Base-by-base conservation (phyloP, 2,113 vertebrate species). In the Chaetodon auriga region DNA sequence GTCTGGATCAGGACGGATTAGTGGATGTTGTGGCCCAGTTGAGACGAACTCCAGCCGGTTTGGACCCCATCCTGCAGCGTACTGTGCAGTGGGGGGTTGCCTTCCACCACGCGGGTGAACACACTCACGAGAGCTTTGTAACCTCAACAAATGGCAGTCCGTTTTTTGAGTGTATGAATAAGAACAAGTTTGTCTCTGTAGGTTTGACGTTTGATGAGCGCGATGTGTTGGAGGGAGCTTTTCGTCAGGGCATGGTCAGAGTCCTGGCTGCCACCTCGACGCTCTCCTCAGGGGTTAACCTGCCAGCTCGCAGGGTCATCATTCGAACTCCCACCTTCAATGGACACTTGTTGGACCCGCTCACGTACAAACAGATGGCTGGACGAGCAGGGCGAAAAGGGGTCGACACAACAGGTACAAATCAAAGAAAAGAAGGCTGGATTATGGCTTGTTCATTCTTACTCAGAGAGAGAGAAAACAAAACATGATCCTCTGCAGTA, bases 291-390 rank as follows among this genome's bases (percentile, higher is more conserved):
- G 98, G 98, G 8, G 98, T 99, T 65, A 99, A 99, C 90, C 94
- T 99, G n/a, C 98, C 98, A 14, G 98, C 98, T 1, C 97, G 97
- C 16, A 95, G 98, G 63, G 97, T 99, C 73, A 97, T 99, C 84
- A 97, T 99, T 81, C 95, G 98, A 49, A 97, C 97, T 1, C 98
- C 98, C 5, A 81, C 96, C 35, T 99, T 99, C 66, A 96, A 96
- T 7, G 97, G 97, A 60, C 96, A 65, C 36, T 89, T 96, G 82
- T 91, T 99, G 89, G 97, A 99, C 86, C 91, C 97, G 21, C 96
- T 98, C 70, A 96, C 98, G 21, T 99, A 99, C 83, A 99, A 97
- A 89, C 98, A 99, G 95, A 99, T 99, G 98, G 93, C 96, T 81
- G 98, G 98, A 41, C 96, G 98, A 88, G 98, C 98, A 57, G 98